These are phyloP conservation scores for Tauraco hartlaubi DNA, from an alignment of 2,797 vertebrate species.

Conservation along the genomic window DNA sequence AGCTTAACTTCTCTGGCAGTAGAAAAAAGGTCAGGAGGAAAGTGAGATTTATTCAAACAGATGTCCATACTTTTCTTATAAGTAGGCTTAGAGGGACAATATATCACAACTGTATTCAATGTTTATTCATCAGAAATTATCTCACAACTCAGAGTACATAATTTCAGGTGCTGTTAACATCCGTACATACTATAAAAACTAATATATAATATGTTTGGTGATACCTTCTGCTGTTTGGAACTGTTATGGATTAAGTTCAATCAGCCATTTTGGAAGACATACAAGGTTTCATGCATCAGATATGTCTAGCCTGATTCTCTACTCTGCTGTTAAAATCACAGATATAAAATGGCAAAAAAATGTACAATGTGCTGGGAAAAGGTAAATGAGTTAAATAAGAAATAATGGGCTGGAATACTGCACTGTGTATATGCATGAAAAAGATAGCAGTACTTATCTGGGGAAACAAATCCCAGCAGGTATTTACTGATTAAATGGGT, in stretches of 20 bases:
- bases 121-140: background rate
- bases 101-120: background rate
- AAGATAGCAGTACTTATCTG: background rate
- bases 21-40: slow-evolving; percentile 15
- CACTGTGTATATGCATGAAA: background rate
- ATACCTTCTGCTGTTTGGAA: background rate
- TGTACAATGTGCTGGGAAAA: background rate
- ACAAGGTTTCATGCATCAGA: background rate
- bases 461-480: slow-evolving; percentile 4
- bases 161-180: slow-evolving; percentile 9
- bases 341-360: background rate
- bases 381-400: background rate
- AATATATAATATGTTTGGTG: background rate
- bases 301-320: background rate
- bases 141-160: background rate
- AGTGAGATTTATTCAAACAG: slow-evolving; percentile 14
- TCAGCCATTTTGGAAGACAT: background rate
- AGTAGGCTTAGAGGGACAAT: background rate
- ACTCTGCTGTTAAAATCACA: background rate
- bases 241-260: background rate
- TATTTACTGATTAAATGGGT: background rate
- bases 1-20: background rate
- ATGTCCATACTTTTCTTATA: background rate
- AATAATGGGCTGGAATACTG: background rate
- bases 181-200: background rate